Conservation (phyloP, 2,797 vertebrate genomes). For the Thripadectes ignobilis region DNA sequence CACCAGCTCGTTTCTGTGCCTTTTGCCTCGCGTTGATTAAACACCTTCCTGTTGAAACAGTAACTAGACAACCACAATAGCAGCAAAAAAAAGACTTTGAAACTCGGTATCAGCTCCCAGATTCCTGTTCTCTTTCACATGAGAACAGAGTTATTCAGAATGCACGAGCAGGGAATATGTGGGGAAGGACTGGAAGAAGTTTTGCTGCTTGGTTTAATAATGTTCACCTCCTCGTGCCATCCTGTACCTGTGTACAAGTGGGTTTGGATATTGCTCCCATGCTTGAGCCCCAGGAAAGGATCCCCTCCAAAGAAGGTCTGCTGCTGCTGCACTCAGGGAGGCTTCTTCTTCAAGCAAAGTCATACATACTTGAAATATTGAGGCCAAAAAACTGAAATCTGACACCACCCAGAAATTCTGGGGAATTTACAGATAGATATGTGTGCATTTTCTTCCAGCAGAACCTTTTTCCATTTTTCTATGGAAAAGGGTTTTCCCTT, state of each 20-base stretch:
- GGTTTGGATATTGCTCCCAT: background rate
- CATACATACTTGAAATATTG: background rate
- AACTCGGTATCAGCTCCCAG: background rate
- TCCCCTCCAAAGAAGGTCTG: background rate
- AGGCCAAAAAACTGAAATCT: background rate
- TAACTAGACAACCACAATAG: conserved; percentile 15
- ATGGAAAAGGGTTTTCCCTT: background rate
- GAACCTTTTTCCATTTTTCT: background rate
- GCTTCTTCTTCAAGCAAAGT: background rate
- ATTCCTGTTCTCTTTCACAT: background rate
- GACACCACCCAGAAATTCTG: background rate
- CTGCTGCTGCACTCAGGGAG: background rate
- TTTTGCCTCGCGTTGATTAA: conserved; percentile 48
- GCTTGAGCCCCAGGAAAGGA: background rate
- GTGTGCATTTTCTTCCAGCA: background rate
- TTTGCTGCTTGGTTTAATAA: background rate
- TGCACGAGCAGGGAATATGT: background rate
- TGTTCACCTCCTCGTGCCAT: background rate
- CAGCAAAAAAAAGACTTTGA: background rate
- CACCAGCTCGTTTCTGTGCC: background rate
- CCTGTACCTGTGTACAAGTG: fast-evolving
- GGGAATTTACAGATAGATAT: background rate
- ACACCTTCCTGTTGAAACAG: conserved; percentile 67
- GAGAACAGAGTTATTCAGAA: background rate
- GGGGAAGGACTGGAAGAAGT: background rate